Evolutionary conservation across 2,888 invertebrate species (phyloP).

Genomic region (Nymphalis polychloros): DNA sequence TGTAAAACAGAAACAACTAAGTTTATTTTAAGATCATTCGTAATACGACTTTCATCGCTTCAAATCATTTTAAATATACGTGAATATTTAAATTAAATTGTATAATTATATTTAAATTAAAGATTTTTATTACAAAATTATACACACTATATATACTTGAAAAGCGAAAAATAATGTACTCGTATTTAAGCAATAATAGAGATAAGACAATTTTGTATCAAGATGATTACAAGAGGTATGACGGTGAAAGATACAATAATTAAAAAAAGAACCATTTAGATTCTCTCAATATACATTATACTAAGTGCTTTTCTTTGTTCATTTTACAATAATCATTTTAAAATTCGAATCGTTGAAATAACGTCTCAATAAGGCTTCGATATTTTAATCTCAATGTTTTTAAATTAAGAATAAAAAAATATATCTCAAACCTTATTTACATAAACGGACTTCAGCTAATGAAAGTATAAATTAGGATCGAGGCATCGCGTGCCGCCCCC

Average conservation of each 20-base stretch:
- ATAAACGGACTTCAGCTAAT: conserved; percentile 42
- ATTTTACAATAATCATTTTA: neutral
- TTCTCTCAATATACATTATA: neutral
- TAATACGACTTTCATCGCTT: neutral
- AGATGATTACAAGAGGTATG: conserved; percentile 2
- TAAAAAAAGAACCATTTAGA: neutral
- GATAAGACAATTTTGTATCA: neutral
- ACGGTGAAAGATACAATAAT: neutral
- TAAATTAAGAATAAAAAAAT: conserved; percentile 3
- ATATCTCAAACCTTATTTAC: conserved; percentile 30
- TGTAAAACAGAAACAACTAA: neutral
- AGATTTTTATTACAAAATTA: neutral
- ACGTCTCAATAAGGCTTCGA: conserved; percentile 5
- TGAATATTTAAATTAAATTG: no score
- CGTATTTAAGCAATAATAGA: neutral
- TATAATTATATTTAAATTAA: no score
- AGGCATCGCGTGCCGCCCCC: conserved; percentile 64
- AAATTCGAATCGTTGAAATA: neutral
- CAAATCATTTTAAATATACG: neutral
- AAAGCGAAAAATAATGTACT: neutral
- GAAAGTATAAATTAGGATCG: conserved; percentile 45
- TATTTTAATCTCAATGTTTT: conserved; percentile 3
- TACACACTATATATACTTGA: neutral
- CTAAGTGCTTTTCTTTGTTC: conserved; percentile 10
- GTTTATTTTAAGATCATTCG: neutral